phyloP scores from a whole-genome alignment of 2,888 invertebrate species.

The Melanophora roralis region DNA sequence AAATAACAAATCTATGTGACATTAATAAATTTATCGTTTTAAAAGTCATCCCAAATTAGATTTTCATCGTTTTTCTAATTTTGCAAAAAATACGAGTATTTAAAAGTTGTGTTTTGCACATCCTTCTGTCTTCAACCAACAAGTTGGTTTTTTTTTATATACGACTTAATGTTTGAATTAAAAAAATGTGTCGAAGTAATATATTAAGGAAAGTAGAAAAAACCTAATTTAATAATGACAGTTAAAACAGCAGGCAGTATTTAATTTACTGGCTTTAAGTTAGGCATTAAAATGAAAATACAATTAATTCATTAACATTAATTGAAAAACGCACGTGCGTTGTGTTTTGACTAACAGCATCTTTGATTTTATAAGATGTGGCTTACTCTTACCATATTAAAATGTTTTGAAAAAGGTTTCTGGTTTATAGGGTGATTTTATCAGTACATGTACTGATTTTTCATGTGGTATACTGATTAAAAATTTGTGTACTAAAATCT shows the following conservation, averaged over 20 bases:
- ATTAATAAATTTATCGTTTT: constrained; percentile 20
- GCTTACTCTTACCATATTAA: too few relatives aligned
- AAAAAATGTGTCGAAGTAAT: constrained; percentile 26
- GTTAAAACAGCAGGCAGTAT: constrained; percentile 26
- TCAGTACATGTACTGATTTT: too few relatives aligned
- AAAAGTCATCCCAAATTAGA: neutral
- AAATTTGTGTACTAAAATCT: too few relatives aligned
- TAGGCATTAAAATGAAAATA: neutral
- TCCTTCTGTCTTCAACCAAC: neutral
- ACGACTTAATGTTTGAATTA: constrained; percentile 18
- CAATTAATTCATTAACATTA: neutral
- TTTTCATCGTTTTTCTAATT: neutral
- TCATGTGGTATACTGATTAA: too few relatives aligned
- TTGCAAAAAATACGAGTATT: neutral
- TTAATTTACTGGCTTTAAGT: neutral
- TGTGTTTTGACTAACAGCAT: too few relatives aligned
- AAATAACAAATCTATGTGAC: neutral
- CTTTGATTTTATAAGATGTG: too few relatives aligned
- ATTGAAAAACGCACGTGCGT: neutral
- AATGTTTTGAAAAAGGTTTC: too few relatives aligned
- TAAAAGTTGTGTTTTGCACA: neutral
- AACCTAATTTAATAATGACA: constrained; percentile 48
- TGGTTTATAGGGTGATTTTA: too few relatives aligned
- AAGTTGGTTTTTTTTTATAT: constrained; percentile 27
- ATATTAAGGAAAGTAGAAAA: constrained; percentile 33